These are phyloP conservation scores for Clunio marinus DNA, from an alignment of 2,888 invertebrate species.

Conservation along the genomic window DNA sequence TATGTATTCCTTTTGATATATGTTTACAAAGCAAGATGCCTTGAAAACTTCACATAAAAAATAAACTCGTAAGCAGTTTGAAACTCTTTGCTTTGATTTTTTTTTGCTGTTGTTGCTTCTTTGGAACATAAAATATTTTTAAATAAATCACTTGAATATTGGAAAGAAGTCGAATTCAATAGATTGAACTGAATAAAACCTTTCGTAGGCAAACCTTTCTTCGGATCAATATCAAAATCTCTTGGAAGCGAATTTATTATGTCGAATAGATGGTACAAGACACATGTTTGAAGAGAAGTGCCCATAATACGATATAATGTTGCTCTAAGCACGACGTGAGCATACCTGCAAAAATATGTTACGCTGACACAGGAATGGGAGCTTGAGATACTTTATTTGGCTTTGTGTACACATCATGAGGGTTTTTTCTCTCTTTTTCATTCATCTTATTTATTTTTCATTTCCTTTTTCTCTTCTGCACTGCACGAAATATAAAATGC, in stretches of 20 bases:
- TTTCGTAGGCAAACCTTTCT: neutral
- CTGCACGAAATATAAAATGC: slow-evolving; percentile 15
- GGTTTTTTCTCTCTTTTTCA: slow-evolving; percentile 17
- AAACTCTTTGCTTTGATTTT: neutral
- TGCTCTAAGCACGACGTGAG: slow-evolving; percentile 11
- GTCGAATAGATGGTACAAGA: neutral
- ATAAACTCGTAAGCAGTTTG: slow-evolving; percentile 1
- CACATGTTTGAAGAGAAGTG: slow-evolving; percentile 29
- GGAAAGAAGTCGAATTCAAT: neutral
- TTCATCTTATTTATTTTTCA: slow-evolving; percentile 21
- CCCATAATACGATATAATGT: slow-evolving; percentile 13
- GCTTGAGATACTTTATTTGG: slow-evolving; percentile 21
- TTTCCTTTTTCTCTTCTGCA: neutral
- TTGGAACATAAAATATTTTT: neutral
- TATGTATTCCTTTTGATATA: neutral
- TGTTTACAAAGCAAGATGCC: neutral
- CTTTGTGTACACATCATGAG: neutral
- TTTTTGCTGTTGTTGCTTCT: neutral
- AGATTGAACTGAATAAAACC: too few relatives aligned
- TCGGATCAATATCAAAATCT: neutral
- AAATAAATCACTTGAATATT: neutral
- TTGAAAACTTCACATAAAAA: too few relatives aligned
- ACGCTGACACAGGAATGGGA: neutral
- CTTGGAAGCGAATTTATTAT: too few relatives aligned
- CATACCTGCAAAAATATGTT: slow-evolving; percentile 20